Evolutionary conservation across 2,888 invertebrate species (phyloP).

Genomic region (Gandaritis pyraliata): DNA sequence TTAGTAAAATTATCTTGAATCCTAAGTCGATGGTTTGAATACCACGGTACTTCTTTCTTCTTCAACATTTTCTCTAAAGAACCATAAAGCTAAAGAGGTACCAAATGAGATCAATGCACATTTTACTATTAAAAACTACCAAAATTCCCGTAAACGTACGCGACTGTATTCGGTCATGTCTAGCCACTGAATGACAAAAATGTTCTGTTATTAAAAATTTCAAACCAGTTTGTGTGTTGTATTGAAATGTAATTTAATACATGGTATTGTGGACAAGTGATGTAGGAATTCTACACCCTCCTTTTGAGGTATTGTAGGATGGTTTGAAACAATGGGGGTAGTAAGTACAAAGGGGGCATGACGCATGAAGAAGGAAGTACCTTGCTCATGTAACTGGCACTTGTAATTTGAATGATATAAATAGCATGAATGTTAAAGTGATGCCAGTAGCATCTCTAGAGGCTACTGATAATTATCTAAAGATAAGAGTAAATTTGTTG

Average conservation of each 20-base stretch:
- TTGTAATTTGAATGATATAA: constrained; percentile 51
- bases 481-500: not conserved
- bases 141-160: constrained; percentile 37
- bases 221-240: constrained; percentile 60
- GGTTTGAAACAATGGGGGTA: constrained; percentile 53
- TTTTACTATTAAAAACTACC: constrained; percentile 41
- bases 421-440: constrained; percentile 44
- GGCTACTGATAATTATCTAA: not conserved
- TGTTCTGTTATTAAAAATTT: constrained; percentile 36
- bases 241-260: constrained; percentile 31
- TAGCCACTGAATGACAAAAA: constrained; percentile 58
- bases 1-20: constrained; percentile 70
- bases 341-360: constrained; percentile 46
- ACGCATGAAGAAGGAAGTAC: constrained; percentile 50
- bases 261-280: constrained; percentile 24
- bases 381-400: constrained; percentile 39
- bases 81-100: constrained; percentile 45
- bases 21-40: constrained; percentile 69
- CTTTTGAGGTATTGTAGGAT: constrained; percentile 54
- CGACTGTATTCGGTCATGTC: constrained; percentile 49
- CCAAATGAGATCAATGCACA: constrained; percentile 43
- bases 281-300: constrained; percentile 59
- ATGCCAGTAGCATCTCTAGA: constrained; percentile 34
- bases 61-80: constrained; percentile 66
- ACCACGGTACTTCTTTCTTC: constrained; percentile 78